Conservation (phyloP, 1,140 invertebrate genomes). For the Papilio xuthus region DNA sequence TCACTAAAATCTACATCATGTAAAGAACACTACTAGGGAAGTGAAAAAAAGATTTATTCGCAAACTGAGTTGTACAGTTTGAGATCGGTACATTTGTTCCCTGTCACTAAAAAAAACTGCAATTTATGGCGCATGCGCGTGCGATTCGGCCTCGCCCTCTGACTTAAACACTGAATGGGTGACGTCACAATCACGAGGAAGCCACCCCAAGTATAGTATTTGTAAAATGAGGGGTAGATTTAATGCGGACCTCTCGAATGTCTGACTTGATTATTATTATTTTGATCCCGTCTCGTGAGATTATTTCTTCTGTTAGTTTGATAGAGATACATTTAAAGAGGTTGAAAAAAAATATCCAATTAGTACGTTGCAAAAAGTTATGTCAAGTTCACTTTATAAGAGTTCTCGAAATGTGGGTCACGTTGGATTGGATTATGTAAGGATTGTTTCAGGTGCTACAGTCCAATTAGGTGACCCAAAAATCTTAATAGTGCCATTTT, state of each 20-base stretch:
- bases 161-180: constrained; percentile 38
- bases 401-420: constrained; percentile 16
- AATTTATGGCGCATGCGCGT: constrained; percentile 32
- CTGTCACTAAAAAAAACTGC: constrained; percentile 22
- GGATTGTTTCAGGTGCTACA: not conserved
- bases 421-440: constrained; percentile 12
- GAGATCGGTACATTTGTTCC: not conserved
- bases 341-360: constrained; percentile 8
- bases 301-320: not conserved
- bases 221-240: constrained; percentile 28
- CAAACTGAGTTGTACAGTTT: not conserved
- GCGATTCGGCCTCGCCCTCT: constrained; percentile 36
- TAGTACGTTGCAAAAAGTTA: not conserved
- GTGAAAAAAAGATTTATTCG: not conserved
- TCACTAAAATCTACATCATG: too few species aligned
- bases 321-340: not conserved
- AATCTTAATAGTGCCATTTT: not conserved
- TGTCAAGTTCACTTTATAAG: constrained; percentile 26
- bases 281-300: not conserved
- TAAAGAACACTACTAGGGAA: not conserved
- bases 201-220: constrained; percentile 25
- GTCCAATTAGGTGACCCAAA: not conserved
- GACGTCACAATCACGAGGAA: constrained; percentile 36
- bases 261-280: not conserved
- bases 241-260: not conserved